Conservation (phyloP, 2,888 invertebrate species). For the Drosophila imparisetae region DNA sequence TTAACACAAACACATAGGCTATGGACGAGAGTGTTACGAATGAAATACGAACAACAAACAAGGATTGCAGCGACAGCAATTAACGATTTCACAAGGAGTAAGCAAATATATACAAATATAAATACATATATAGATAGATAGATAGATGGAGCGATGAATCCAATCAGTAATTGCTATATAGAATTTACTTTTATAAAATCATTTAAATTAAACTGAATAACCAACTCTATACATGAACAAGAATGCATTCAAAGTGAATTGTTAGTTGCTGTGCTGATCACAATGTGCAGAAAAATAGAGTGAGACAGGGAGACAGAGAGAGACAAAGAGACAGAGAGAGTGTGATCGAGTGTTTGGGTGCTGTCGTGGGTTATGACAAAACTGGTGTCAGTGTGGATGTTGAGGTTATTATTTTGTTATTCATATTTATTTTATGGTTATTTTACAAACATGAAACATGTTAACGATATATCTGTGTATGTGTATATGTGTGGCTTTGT, state of each 20-base stretch:
- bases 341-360: conserved; percentile 9
- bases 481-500: background rate
- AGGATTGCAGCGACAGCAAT: conserved; percentile 7
- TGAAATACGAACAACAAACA: conserved; percentile 14
- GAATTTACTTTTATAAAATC: background rate
- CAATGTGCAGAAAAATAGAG: conserved; percentile 16
- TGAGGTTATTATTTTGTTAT: background rate
- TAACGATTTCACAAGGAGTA: background rate
- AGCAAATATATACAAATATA: background rate
- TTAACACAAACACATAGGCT: conserved; percentile 1
- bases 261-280: conserved; percentile 16
- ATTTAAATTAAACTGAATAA: background rate
- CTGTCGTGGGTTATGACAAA: conserved; percentile 16
- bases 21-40: conserved; percentile 7
- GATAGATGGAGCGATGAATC: background rate
- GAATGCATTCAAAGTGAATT: background rate
- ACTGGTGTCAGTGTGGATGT: conserved; percentile 11
- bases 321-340: background rate
- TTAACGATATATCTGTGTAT: conserved; percentile 13
- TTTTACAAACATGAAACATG: conserved; percentile 14
- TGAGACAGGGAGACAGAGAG: background rate
- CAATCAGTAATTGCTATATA: background rate
- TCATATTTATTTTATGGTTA: background rate
- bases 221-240: background rate
- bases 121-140: background rate